Percentiles rank a stretch among this genome's conserved stretches.
Evolutionary conservation across 2,888 invertebrate genomes (phyloP).

Genomic region (Teleogryllus oceanicus): DNA sequence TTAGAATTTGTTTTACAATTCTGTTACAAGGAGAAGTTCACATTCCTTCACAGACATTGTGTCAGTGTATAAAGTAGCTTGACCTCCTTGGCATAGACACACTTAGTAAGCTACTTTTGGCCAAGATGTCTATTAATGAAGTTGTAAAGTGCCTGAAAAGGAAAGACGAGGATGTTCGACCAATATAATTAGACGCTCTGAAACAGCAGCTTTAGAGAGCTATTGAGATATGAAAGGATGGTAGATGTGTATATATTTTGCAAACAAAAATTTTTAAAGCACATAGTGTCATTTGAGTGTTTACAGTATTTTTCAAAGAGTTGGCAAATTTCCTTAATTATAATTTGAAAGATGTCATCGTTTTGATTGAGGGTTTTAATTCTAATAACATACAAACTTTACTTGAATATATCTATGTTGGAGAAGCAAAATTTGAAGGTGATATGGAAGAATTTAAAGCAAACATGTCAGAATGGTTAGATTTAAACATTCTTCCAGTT

Average conservation of each 20-base stretch:
- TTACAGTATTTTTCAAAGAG: conserved; percentile 34
- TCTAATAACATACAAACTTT: conserved; percentile 29
- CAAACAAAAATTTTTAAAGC: conserved; percentile 30
- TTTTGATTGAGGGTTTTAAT: conserved; percentile 29
- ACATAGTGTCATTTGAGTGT: conserved; percentile 33
- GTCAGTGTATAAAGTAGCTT: conserved; percentile 30
- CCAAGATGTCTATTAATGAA: background rate
- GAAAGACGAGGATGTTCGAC: too few relatives aligned
- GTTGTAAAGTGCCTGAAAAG: background rate
- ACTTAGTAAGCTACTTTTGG: conserved; percentile 26
- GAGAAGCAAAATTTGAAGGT: conserved; percentile 34
- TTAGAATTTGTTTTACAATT: conserved; percentile 35
- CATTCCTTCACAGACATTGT: conserved; percentile 22
- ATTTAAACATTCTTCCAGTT: conserved; percentile 34
- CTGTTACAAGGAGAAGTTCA: conserved; percentile 34
- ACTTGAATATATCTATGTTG: conserved; percentile 35
- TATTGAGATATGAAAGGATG: conserved; percentile 33
- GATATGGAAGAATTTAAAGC: conserved; percentile 30
- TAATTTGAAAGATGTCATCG: conserved; percentile 30
- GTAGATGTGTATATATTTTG: conserved; percentile 31
- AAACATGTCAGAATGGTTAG: conserved; percentile 35
- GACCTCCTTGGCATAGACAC: conserved; percentile 32
- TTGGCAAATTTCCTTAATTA: conserved; percentile 25
- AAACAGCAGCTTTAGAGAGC: background rate
- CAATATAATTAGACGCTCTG: background rate